Evolutionary conservation across 1,140 invertebrate genomes (phyloP).

Genomic region (Hetaerina americana): DNA sequence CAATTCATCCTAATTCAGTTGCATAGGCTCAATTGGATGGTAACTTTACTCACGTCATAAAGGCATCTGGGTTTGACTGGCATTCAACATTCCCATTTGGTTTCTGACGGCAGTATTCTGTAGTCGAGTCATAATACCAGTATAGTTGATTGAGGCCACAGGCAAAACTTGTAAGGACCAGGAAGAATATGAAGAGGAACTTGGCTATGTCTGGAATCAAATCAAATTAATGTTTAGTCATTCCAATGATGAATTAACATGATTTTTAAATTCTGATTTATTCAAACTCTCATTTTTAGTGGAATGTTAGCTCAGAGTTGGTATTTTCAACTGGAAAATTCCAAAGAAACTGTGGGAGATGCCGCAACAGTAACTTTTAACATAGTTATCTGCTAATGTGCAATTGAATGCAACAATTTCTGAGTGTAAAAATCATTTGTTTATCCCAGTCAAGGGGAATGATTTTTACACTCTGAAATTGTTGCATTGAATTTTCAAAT

Average conservation of each 20-base stretch:
- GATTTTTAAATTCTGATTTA: not conserved
- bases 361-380: too few species aligned
- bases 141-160: slow-evolving; percentile 38
- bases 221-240: not conserved
- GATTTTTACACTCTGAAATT: too few species aligned
- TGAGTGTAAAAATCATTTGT: too few species aligned
- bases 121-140: slow-evolving; percentile 38
- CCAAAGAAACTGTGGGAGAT: too few species aligned
- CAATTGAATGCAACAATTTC: too few species aligned
- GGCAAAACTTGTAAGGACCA: slow-evolving; percentile 29
- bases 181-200: slow-evolving; percentile 35
- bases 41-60: slow-evolving; percentile 24
- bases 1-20: not conserved
- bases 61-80: slow-evolving; percentile 20
- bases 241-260: not conserved
- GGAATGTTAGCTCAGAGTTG: not conserved
- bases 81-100: slow-evolving; percentile 20
- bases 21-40: not conserved
- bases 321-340: too few species aligned
- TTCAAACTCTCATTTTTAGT: not conserved
- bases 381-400: too few species aligned
- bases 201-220: slow-evolving; percentile 36
- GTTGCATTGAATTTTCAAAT: too few species aligned
- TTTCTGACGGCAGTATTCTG: slow-evolving; percentile 15
- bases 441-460: too few species aligned